Base-by-base conservation (phyloP, 1,140 invertebrate species). In the Phortica variegata region DNA sequence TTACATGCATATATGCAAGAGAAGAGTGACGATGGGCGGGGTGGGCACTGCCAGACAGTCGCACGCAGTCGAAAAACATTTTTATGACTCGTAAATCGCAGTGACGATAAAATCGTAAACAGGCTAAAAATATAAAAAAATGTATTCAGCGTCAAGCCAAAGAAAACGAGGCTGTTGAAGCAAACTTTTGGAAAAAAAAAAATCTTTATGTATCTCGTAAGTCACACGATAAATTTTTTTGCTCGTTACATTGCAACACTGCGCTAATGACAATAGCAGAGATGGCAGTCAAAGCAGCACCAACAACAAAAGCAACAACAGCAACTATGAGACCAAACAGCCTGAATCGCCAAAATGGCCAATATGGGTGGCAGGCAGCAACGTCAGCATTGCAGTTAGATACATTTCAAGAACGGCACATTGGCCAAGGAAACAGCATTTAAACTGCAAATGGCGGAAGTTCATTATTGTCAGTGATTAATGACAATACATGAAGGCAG, bases 381-480 rank as follows among this genome's bases (percentile, higher is more conserved):
- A 13, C 13, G 32, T 4, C 33, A 38, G 21, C 10, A 26, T 38
- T 36, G n/a, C 8, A 44, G 55, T 26, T 26, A 26, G 32, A 16
- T 19, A 17, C 41, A 44, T 44, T 44, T 44, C 9, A 44, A 34
- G 17, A 18, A 18, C 13, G 9, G 17, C 10, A 20, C 10, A 20
- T n/a, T 8, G 19, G 38, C 38, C n/a, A 41, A 13, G 16, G 13
- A 43, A 16, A 17, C 2, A n/a, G 18, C 20, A 44, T 44, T 44
- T 34, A 34, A 33, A 54, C 54, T 61, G 60, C 47, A 59, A 65
- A 56, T 47, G 60, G 48, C 63, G 66, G 69, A 72, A 73, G 69
- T 73, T 73, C 69, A 73, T 73, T 73, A 73, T 73, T 69, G 69
- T 58, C 69, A 60, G 69, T 73, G 69, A 73, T 73, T 73, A 73